phyloP scores from a whole-genome alignment of 2,797 vertebrate genomes.

The Epinephelus malabaricus region DNA sequence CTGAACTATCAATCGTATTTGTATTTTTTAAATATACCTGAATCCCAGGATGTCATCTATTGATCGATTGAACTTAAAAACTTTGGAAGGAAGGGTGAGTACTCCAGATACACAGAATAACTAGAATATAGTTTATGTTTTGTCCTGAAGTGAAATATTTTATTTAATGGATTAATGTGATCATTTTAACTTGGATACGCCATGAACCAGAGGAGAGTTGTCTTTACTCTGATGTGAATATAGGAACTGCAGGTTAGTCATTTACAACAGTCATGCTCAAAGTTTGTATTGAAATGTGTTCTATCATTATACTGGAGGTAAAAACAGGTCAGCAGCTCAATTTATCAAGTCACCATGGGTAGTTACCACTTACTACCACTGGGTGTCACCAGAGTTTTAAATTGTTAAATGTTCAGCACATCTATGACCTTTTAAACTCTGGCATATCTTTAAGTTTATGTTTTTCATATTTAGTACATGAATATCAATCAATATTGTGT shows the following conservation, averaged over 20 bases:
- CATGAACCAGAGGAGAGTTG: neutral
- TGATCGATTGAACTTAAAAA: slow-evolving; percentile 3
- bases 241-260: neutral
- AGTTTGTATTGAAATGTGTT: neutral
- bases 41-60: neutral
- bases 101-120: too few species aligned
- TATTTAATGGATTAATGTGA: neutral
- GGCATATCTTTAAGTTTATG: too few species aligned
- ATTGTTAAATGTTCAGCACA: too few species aligned
- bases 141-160: too few species aligned
- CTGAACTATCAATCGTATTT: neutral
- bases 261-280: too few species aligned
- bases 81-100: neutral
- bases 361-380: neutral
- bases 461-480: too few species aligned
- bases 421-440: neutral
- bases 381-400: neutral
- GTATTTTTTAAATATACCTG: neutral
- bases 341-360: neutral
- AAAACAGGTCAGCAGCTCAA: neutral
- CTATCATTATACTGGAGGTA: neutral
- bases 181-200: neutral
- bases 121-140: too few species aligned
- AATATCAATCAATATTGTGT: too few species aligned
- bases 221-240: slow-evolving; percentile 22